A percentile compares a stretch with the other conserved stretches of the same genome.
Conservation (phyloP, 2,888 invertebrate genomes). For the Idaea biselata region DNA sequence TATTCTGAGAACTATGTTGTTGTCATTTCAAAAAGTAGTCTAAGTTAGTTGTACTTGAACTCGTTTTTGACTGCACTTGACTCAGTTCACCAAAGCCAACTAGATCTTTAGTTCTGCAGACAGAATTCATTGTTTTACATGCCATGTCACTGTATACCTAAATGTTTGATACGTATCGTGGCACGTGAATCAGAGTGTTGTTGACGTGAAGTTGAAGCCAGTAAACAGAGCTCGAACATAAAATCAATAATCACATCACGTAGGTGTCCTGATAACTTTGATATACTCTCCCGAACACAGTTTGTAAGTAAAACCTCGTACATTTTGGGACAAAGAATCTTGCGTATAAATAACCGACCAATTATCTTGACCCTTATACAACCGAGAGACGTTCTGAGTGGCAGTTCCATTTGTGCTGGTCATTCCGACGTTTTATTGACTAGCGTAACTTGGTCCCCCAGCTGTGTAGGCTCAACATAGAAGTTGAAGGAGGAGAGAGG, state of each 20-base stretch:
- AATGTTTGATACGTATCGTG: too few species aligned
- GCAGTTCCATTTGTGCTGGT: conserved; percentile 33
- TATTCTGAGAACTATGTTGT: background rate
- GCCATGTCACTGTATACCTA: too few species aligned
- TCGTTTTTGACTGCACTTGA: too few species aligned
- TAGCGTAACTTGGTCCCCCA: conserved; percentile 24
- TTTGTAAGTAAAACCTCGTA: conserved; percentile 38
- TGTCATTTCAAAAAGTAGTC: background rate
- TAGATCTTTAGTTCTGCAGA: too few species aligned
- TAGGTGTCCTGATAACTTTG: conserved; percentile 21
- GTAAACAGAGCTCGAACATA: conserved; percentile 9
- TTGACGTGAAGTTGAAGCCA: background rate
- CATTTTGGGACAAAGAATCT: conserved; percentile 40
- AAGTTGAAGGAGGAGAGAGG: conserved; percentile 21
- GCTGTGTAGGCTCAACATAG: conserved; percentile 20
- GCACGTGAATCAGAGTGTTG: background rate
- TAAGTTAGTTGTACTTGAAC: too few species aligned
- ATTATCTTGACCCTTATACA: conserved; percentile 26
- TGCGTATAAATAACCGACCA: conserved; percentile 29
- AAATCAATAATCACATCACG: conserved; percentile 26
- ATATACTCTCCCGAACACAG: conserved; percentile 38
- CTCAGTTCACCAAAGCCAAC: too few species aligned
- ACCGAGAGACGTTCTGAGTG: conserved; percentile 18
- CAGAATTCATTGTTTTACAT: too few species aligned
- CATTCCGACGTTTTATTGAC: conserved; percentile 16